Conservation (phyloP, 2,113 vertebrate genomes). For the Penelope pileata region DNA sequence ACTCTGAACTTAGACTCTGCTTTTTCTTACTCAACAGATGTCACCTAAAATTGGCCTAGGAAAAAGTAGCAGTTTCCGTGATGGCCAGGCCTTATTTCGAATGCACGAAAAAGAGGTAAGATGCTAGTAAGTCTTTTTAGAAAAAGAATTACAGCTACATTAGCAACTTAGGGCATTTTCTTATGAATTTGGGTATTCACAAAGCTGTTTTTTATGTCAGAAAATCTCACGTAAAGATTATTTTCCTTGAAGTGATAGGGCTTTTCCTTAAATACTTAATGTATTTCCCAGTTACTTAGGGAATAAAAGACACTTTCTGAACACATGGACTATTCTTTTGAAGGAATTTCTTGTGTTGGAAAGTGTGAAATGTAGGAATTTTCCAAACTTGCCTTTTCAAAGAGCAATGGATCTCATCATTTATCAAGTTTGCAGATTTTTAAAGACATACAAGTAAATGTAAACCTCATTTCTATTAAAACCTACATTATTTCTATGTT, state of each 20-base stretch:
- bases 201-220: not conserved
- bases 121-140: not conserved
- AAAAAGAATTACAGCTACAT: not conserved
- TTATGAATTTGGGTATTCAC: not conserved
- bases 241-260: not conserved
- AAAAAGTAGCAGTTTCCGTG: constrained; percentile 69
- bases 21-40: constrained; percentile 71
- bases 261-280: not conserved
- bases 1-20: constrained; percentile 37
- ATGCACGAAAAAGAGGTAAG: constrained; percentile 82
- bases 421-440: not conserved
- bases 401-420: not conserved
- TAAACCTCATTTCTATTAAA: not conserved
- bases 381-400: not conserved
- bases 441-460: not conserved
- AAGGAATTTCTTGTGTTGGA: not conserved
- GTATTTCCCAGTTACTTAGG: not conserved
- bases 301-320: not conserved
- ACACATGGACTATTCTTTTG: not conserved
- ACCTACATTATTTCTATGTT: not conserved
- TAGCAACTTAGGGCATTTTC: not conserved
- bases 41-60: constrained; percentile 75
- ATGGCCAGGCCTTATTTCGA: constrained; percentile 64
- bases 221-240: not conserved
- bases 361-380: not conserved